phyloP scores from a whole-genome alignment of 2,797 vertebrate genomes.

The Pelodytes ibericus region DNA sequence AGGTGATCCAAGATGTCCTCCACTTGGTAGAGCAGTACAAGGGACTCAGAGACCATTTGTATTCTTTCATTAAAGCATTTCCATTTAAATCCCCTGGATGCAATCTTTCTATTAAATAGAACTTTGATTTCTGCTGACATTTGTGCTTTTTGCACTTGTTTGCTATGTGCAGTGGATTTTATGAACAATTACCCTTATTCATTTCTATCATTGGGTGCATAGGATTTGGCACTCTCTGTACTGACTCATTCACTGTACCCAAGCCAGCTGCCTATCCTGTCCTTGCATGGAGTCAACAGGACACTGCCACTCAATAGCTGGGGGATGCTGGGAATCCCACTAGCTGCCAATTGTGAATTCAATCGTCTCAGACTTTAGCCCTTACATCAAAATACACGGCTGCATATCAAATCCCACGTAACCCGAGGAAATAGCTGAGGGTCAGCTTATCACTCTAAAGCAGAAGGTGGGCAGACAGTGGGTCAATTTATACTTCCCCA shows the following conservation, averaged over 20 bases:
- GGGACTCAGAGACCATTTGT: too few species aligned
- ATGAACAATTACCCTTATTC: too few species aligned
- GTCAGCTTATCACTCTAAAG: neutral
- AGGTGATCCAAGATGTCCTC: too few species aligned
- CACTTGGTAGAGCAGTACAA: too few species aligned
- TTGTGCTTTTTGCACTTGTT: too few species aligned
- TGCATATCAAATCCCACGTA: slow-evolving; percentile 15
- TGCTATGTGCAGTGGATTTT: too few species aligned
- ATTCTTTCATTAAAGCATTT: too few species aligned
- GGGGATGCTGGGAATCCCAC: slow-evolving; percentile 1
- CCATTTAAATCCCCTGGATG: too few species aligned
- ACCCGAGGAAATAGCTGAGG: neutral
- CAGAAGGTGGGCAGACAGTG: neutral
- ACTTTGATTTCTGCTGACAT: too few species aligned
- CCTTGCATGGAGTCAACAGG: slow-evolving; percentile 12
- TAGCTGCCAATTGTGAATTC: slow-evolving; percentile 27
- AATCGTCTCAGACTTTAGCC: slow-evolving; percentile 9
- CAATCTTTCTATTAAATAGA: too few species aligned
- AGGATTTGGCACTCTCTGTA: neutral
- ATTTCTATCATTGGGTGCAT: neutral
- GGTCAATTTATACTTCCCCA: neutral
- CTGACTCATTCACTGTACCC: neutral
- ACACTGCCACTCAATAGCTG: neutral
- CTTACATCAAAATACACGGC: neutral
- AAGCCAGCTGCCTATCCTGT: slow-evolving; percentile 9